These are phyloP conservation scores for Erythrolamprus reginae DNA, from an alignment of 2,113 vertebrate species.

Conservation along the genomic window DNA sequence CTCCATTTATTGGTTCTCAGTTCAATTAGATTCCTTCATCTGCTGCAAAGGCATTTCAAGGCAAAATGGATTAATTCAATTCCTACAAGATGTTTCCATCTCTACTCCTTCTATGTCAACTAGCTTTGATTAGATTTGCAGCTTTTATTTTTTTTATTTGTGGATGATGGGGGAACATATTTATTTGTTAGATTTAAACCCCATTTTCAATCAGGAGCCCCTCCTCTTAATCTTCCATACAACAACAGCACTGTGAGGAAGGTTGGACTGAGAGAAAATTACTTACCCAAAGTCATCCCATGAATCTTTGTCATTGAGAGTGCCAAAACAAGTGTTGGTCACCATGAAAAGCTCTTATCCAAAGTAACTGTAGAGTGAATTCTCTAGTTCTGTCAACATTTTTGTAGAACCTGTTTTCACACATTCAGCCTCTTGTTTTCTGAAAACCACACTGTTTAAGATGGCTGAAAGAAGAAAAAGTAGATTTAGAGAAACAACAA, in stretches of 20 bases:
- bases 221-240: neutral
- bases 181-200: neutral
- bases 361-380: neutral
- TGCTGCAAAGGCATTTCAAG: neutral
- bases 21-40: neutral
- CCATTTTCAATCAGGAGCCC: neutral
- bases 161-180: neutral
- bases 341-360: neutral
- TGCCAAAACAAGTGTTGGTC: neutral
- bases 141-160: neutral
- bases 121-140: neutral
- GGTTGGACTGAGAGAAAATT: neutral
- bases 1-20: neutral
- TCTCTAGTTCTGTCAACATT: neutral
- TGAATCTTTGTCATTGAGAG: neutral
- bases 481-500: neutral
- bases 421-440: neutral
- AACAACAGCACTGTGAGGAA: neutral
- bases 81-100: neutral
- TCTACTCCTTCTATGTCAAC: neutral
- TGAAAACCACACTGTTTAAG: neutral
- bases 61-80: neutral
- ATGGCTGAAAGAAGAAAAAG: neutral
- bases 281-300: neutral
- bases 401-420: neutral